Evolutionary conservation across 2,797 vertebrate genomes (phyloP).

Genomic region (Karalla daura): DNA sequence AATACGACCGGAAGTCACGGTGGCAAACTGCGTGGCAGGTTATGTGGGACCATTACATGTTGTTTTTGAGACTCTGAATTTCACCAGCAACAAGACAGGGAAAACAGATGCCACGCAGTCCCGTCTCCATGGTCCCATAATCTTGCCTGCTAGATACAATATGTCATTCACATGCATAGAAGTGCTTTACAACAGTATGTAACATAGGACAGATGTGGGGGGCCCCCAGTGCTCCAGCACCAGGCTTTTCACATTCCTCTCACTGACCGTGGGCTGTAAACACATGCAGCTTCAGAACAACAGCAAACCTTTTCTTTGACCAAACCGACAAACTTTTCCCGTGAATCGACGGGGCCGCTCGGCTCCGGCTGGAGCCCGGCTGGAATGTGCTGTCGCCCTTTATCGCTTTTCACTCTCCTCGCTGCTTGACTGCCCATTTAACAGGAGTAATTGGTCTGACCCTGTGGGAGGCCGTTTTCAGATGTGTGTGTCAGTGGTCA

Average conservation of each 20-base stretch:
- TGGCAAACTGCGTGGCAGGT: neutral
- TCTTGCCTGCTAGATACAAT: constrained; percentile 23
- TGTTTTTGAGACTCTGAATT: too few relatives aligned
- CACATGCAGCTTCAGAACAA: constrained; percentile 53
- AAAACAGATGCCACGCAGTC: neutral
- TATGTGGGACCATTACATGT: too few relatives aligned
- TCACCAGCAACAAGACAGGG: too few relatives aligned
- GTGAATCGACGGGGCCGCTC: constrained; percentile 33
- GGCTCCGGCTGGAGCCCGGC: constrained; percentile 60
- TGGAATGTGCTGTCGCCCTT: constrained; percentile 53
- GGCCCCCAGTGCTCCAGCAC: constrained; percentile 45
- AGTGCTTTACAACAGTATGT: constrained; percentile 54
- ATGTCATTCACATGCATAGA: constrained; percentile 39
- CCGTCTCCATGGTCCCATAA: constrained; percentile 20
- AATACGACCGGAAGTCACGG: too few relatives aligned
- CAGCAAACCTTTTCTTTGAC: constrained; percentile 63
- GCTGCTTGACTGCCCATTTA: constrained; percentile 64
- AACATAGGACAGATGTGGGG: constrained; percentile 73
- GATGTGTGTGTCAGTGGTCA: constrained; percentile 54
- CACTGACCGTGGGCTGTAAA: constrained; percentile 65
- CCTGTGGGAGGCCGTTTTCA: constrained; percentile 52
- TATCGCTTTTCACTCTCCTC: constrained; percentile 51
- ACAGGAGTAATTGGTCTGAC: constrained; percentile 66
- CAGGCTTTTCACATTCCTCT: constrained; percentile 71
- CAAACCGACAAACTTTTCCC: constrained; percentile 46